These are phyloP conservation scores for Ciconia stormi DNA, from an alignment of 2,113 vertebrate genomes.

Conservation along the genomic window DNA sequence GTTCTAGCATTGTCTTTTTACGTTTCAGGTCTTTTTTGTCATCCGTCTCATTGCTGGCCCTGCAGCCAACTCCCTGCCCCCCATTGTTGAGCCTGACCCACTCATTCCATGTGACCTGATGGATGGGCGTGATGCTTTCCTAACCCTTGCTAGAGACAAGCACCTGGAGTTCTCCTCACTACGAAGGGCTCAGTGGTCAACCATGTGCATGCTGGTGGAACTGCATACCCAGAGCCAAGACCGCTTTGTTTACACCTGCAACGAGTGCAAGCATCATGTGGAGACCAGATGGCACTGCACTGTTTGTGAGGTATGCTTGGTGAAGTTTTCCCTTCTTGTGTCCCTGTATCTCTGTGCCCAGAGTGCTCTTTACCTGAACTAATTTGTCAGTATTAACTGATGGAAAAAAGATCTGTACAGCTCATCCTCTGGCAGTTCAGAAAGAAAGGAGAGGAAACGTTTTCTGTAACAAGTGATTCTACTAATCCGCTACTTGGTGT, in stretches of 20 bases:
- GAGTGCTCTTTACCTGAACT: not conserved
- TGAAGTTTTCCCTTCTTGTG: not conserved
- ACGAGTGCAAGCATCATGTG: conserved; percentile 97
- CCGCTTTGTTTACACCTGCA: conserved; percentile 98
- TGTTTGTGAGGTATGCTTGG: conserved; percentile 89
- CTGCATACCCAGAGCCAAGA: conserved; percentile 98
- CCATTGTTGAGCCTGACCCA: conserved; percentile 89
- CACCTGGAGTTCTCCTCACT: conserved; percentile 97
- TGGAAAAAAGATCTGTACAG: not conserved
- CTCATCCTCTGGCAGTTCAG: not conserved
- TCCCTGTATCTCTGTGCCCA: not conserved
- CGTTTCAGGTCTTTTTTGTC: conserved; percentile 93
- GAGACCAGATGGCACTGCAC: conserved; percentile 98
- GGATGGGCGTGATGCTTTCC: conserved; percentile 98
- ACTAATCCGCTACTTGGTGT: not conserved
- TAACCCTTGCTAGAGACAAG: conserved; percentile 95
- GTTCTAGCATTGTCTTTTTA: not conserved
- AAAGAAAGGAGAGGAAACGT: not conserved
- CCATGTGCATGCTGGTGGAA: conserved; percentile 98
- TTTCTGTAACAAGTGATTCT: not conserved
- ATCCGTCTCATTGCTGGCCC: conserved; percentile 94
- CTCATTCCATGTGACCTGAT: conserved; percentile 96
- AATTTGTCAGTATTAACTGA: not conserved
- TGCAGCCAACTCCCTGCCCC: conserved; percentile 91
- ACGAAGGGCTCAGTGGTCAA: conserved; percentile 92